Conservation (phyloP, 2,797 vertebrate genomes). For the Hydrolagus colliei region DNA sequence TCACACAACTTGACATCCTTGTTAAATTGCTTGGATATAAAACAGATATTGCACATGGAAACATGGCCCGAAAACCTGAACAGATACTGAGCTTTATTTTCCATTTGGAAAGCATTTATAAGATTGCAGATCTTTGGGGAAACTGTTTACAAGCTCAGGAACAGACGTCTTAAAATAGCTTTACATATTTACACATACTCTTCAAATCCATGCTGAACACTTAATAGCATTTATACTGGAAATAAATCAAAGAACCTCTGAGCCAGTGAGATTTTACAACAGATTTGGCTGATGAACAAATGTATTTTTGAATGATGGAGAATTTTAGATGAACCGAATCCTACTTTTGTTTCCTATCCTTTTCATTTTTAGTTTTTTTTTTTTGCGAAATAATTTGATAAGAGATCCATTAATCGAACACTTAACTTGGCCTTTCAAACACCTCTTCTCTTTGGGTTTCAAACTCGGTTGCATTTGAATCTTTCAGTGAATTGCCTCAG, state of each 20-base stretch:
- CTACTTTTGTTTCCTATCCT: not conserved
- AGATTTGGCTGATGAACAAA: not conserved
- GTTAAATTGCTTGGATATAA: constrained; percentile 26
- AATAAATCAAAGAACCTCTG: not conserved
- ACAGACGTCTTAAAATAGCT: not conserved
- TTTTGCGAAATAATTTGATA: not conserved
- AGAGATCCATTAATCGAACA: not conserved
- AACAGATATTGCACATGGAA: not conserved
- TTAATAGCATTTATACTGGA: not conserved
- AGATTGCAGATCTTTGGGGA: not conserved
- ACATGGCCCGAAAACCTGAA: constrained; percentile 16
- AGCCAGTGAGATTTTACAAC: not conserved
- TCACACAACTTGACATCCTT: constrained; percentile 15
- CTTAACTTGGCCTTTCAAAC: not conserved
- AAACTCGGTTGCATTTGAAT: not conserved
- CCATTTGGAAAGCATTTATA: not conserved
- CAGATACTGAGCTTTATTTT: constrained; percentile 19
- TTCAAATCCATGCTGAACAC: not conserved
- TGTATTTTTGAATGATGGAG: not conserved
- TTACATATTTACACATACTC: not conserved
- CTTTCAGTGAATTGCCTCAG: not conserved
- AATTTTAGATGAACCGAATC: not conserved
- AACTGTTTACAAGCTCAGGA: constrained; percentile 12
- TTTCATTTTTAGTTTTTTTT: not conserved
- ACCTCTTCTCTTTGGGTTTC: not conserved